Evolutionary conservation across 2,797 vertebrate species (phyloP).

Genomic region (Spinus olivaceus): DNA sequence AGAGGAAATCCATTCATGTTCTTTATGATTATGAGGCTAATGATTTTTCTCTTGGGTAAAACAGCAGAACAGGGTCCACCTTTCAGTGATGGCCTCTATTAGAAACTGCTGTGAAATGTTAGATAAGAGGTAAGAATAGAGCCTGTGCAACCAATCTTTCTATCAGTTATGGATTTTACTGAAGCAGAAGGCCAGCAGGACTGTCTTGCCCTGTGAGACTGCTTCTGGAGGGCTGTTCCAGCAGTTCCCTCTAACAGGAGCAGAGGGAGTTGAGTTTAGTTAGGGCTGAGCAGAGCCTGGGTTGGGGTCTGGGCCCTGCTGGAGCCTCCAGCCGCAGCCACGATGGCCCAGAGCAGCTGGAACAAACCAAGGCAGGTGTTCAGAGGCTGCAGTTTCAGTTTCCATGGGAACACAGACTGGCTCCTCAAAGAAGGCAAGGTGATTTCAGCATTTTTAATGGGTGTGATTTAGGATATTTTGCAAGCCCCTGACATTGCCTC

Average conservation of each 20-base stretch:
- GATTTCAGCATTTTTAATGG: background rate
- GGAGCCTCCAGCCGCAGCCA: background rate
- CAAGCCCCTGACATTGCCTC: background rate
- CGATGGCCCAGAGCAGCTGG: background rate
- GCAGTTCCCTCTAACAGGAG: background rate
- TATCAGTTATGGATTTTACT: background rate
- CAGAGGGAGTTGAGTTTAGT: too few relatives aligned
- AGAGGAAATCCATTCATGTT: background rate
- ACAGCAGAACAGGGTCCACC: background rate
- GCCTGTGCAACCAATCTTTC: background rate
- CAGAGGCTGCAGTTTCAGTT: background rate
- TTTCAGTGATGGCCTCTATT: background rate
- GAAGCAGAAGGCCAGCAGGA: background rate
- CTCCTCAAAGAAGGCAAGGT: background rate
- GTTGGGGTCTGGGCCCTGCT: rapidly evolving
- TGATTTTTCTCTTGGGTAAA: background rate
- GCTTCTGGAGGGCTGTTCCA: background rate
- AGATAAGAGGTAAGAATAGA: background rate
- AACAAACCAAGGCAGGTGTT: background rate
- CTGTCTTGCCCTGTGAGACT: background rate
- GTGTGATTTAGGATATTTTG: background rate
- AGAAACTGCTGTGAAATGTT: background rate
- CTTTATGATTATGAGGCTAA: background rate
- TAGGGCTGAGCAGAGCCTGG: rapidly evolving
- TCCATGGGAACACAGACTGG: background rate